Evolutionary conservation across 2,888 invertebrate species (phyloP).

Genomic region (Aspidapion aeneum): DNA sequence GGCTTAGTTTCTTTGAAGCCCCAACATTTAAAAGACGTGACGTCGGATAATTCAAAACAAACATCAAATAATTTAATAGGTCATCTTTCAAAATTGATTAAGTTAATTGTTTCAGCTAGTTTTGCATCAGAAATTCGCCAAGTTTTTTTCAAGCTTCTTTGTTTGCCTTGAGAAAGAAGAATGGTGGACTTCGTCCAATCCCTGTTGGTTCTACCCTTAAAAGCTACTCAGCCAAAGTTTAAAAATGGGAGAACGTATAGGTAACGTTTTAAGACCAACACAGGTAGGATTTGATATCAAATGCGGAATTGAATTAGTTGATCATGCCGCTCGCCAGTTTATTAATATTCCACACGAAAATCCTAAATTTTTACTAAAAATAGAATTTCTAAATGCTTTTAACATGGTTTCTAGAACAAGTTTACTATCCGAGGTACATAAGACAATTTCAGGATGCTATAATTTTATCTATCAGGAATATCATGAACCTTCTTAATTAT

Average conservation of each 20-base stretch:
- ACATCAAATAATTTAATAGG: too few species aligned
- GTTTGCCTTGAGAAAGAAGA: background rate
- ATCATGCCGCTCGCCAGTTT: background rate
- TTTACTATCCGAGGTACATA: background rate
- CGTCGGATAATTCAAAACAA: too few species aligned
- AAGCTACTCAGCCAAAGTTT: background rate
- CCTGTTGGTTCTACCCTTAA: background rate
- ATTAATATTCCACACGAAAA: background rate
- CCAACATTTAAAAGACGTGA: too few species aligned
- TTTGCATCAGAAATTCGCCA: background rate
- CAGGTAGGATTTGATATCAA: background rate
- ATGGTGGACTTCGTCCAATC: background rate
- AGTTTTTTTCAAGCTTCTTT: background rate
- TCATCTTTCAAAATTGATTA: too few species aligned
- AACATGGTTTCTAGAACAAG: background rate
- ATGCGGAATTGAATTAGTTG: background rate
- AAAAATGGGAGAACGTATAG: background rate
- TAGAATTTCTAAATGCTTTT: background rate
- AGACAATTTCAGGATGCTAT: background rate
- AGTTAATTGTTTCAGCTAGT: background rate
- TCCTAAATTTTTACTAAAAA: background rate
- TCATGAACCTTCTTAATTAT: background rate
- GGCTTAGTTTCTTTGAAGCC: background rate
- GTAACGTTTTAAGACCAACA: background rate
- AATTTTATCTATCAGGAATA: background rate